Conservation (phyloP, 1,140 invertebrate species). For the Aphaenogaster ashmeadi region DNA sequence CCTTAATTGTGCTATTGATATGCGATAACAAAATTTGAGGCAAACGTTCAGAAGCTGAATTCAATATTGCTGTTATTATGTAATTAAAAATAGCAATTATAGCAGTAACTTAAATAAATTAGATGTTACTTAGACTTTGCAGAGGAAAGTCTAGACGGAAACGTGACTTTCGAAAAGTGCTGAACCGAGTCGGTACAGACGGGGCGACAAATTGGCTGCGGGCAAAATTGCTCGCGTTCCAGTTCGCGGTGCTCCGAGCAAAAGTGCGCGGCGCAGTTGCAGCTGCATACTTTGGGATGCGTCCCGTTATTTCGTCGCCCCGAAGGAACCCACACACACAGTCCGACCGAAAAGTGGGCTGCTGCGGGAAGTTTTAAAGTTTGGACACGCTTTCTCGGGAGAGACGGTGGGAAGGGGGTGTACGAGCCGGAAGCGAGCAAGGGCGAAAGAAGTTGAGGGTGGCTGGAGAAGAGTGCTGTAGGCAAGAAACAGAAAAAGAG, state of each 20-base stretch:
- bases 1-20: not conserved
- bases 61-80: not conserved
- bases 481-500: conserved; percentile 58
- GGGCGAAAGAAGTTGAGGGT: conserved; percentile 52
- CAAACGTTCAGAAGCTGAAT: not conserved
- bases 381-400: conserved; percentile 79
- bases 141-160: not conserved
- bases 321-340: conserved; percentile 31
- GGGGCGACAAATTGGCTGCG: conserved; percentile 56
- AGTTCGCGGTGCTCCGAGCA: conserved; percentile 34
- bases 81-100: not conserved
- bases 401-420: conserved; percentile 54
- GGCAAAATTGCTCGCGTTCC: conserved; percentile 35
- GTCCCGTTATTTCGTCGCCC: conserved; percentile 72
- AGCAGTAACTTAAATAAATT: not conserved
- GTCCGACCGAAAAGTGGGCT: conserved; percentile 35
- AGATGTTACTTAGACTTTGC: not conserved
- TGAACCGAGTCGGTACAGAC: conserved; percentile 17
- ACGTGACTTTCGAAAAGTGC: not conserved
- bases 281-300: conserved; percentile 57
- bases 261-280: conserved; percentile 42
- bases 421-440: conserved; percentile 67
- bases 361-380: conserved; percentile 77
- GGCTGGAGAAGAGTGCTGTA: conserved; percentile 44
- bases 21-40: not conserved